Evolutionary conservation across 2,113 vertebrate genomes (phyloP).

Genomic region (Platysternon megacephalum): DNA sequence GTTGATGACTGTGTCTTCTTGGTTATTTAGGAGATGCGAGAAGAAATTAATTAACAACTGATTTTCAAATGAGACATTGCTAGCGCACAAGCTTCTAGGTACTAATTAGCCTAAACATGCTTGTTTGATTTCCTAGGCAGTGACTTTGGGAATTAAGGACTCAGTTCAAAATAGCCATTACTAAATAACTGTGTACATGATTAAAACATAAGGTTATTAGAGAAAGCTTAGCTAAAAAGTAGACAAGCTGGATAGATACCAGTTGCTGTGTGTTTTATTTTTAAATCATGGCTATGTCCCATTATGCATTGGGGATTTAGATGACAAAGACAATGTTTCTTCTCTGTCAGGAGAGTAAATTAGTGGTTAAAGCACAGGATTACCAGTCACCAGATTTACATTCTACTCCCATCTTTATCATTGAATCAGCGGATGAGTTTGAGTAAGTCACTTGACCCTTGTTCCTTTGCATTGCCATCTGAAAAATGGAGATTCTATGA

Average conservation of each 20-base stretch:
- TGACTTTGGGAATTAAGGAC: not conserved
- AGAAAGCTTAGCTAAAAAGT: not conserved
- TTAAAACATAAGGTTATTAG: not conserved
- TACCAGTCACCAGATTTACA: not conserved
- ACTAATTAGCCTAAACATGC: rapidly evolving
- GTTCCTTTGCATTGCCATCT: not conserved
- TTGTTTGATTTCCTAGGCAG: not conserved
- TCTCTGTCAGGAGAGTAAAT: not conserved
- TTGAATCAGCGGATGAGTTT: not conserved
- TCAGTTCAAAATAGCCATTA: not conserved
- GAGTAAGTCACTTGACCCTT: not conserved
- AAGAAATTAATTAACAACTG: not conserved
- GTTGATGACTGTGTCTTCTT: not conserved
- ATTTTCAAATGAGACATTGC: not conserved
- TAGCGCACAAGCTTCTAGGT: not conserved
- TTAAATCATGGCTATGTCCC: not conserved
- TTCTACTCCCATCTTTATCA: not conserved
- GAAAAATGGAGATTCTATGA: not conserved
- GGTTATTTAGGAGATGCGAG: not conserved
- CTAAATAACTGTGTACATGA: not conserved
- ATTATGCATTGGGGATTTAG: not conserved
- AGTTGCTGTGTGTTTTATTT: not conserved
- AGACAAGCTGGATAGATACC: not conserved
- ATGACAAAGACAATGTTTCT: rapidly evolving
- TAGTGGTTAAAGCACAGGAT: not conserved